Evolutionary conservation across 2,113 vertebrate species (phyloP).

Genomic region (Cranoglanis bouderius): DNA sequence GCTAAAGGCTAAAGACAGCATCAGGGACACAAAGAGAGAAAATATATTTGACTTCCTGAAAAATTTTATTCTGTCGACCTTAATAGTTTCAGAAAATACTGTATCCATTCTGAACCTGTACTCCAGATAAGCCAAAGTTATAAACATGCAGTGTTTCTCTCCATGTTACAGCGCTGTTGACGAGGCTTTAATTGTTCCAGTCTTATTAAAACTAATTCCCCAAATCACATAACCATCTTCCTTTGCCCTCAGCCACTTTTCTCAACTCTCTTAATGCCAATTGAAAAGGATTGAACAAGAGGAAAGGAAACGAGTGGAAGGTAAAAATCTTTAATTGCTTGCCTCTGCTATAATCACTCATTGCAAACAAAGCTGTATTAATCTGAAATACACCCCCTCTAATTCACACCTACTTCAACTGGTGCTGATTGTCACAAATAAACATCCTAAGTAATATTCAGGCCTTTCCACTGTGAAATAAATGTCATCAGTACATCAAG

Average conservation of each 20-base stretch:
- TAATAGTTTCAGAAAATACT: conserved; percentile 4
- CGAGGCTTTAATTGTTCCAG: conserved; percentile 47
- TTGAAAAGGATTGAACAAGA: conserved; percentile 52
- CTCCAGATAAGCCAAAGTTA: background rate
- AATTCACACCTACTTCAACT: conserved; percentile 16
- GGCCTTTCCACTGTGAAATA: conserved; percentile 28
- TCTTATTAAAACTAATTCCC: conserved; percentile 51
- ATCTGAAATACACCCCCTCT: conserved; percentile 43
- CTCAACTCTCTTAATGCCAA: conserved; percentile 49
- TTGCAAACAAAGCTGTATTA: conserved; percentile 44
- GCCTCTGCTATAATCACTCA: conserved; percentile 50
- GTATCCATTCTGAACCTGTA: background rate
- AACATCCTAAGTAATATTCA: conserved; percentile 19
- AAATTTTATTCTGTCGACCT: background rate
- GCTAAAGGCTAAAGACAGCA: conserved; percentile 34
- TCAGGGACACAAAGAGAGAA: background rate
- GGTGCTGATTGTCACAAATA: conserved; percentile 42
- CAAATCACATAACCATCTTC: conserved; percentile 45
- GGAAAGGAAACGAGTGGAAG: conserved; percentile 41
- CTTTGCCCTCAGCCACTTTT: conserved; percentile 36
- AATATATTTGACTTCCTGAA: conserved; percentile 4
- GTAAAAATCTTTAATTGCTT: conserved; percentile 55
- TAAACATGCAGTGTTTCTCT: background rate
- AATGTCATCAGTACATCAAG: conserved; percentile 33
- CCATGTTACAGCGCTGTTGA: conserved; percentile 9